These are phyloP conservation scores for Drosophila nigromelanica DNA, from an alignment of 1,140 invertebrate genomes.

Conservation along the genomic window DNA sequence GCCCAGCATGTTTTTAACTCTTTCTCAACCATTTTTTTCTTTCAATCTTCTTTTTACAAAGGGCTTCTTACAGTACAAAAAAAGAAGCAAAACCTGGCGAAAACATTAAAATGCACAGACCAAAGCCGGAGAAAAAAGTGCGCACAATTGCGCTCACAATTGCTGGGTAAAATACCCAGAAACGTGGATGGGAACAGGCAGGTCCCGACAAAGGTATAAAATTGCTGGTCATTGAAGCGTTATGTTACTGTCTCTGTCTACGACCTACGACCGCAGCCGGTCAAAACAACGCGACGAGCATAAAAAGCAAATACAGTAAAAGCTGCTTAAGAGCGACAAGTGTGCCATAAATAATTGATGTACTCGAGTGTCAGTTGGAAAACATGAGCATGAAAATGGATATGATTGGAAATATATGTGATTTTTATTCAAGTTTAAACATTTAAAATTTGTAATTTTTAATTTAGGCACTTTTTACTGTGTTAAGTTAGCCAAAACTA, in stretches of 20 bases:
- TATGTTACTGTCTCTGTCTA: slow-evolving; percentile 14
- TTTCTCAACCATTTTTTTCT: slow-evolving; percentile 32
- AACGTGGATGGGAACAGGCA: slow-evolving; percentile 37
- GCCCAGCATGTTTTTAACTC: slow-evolving; percentile 75
- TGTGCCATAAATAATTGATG: not conserved
- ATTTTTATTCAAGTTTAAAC: not conserved
- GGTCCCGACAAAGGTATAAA: slow-evolving; percentile 22
- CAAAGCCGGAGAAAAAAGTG: slow-evolving; percentile 47
- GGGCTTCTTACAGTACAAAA: slow-evolving; percentile 12
- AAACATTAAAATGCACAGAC: slow-evolving; percentile 65
- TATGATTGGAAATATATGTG: not conserved
- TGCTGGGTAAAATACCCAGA: slow-evolving; percentile 54
- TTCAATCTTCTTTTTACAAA: not conserved
- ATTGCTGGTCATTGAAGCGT: slow-evolving; percentile 27
- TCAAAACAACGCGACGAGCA: slow-evolving; percentile 33
- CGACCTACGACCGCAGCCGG: slow-evolving; percentile 10
- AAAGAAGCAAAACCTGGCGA: slow-evolving; percentile 18
- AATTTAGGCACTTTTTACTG: not conserved
- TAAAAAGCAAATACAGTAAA: slow-evolving; percentile 26
- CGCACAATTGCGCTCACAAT: slow-evolving; percentile 72
- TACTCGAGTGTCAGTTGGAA: not conserved
- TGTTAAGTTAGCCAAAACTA: slow-evolving; percentile 21
- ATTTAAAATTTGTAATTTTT: not conserved
- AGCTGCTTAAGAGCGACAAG: not conserved
- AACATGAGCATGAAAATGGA: not conserved